These are phyloP conservation scores for Procambarus clarkii DNA, from an alignment of 1,140 invertebrate genomes.

Conservation along the genomic window DNA sequence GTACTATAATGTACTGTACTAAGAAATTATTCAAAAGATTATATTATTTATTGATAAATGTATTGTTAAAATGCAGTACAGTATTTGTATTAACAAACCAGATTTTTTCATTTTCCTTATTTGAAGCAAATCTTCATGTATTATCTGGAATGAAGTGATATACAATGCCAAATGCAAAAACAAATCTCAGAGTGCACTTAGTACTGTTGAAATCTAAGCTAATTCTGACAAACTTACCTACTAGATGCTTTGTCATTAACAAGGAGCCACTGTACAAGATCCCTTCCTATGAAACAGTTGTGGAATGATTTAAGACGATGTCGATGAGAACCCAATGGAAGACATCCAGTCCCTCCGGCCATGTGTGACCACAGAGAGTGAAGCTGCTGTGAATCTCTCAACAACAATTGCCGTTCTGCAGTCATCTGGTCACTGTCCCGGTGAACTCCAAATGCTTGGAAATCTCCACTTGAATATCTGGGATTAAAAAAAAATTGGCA, in stretches of 20 bases:
- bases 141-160: no score
- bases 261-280: constrained; percentile 87
- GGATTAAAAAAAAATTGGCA: not conserved
- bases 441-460: constrained; percentile 48
- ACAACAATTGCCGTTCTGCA: constrained; percentile 81
- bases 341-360: constrained; percentile 79
- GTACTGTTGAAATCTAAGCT: no score
- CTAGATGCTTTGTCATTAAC: constrained; percentile 82
- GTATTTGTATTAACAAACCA: no score
- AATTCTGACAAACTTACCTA: constrained; percentile 73
- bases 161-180: no score
- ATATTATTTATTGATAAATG: no score
- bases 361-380: constrained; percentile 85
- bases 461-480: constrained; percentile 59
- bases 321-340: constrained; percentile 81
- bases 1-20: no score
- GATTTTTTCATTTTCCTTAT: no score
- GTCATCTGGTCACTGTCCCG: constrained; percentile 65
- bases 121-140: no score
- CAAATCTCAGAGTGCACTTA: no score
- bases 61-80: no score
- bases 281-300: constrained; percentile 83
- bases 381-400: constrained; percentile 85
- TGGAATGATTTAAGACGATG: constrained; percentile 82
- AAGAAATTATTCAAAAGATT: no score